Conservation (phyloP, 2,797 vertebrate species). For the Melopsittacus undulatus region DNA sequence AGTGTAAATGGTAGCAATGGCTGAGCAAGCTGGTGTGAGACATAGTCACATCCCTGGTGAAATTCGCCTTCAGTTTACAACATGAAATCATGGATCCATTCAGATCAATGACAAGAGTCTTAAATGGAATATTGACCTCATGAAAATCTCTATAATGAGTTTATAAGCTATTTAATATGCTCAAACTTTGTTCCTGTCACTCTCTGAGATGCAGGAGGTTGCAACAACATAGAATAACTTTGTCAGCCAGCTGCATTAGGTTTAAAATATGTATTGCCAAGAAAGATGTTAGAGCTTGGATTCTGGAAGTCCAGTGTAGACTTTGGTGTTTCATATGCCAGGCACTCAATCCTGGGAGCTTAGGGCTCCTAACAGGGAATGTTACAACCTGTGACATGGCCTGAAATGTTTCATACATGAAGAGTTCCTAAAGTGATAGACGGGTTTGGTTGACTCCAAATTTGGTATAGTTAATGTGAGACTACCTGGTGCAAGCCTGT, state of each 20-base stretch:
- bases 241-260: background rate
- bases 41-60: background rate
- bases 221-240: background rate
- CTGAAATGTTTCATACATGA: background rate
- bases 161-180: background rate
- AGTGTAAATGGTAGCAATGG: background rate
- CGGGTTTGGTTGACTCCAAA: background rate
- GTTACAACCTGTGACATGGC: background rate
- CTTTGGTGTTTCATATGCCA: background rate
- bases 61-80: background rate
- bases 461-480: background rate
- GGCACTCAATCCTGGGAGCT: background rate
- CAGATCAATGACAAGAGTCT: background rate
- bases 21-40: background rate
- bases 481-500: background rate
- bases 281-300: background rate
- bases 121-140: background rate
- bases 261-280: background rate
- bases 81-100: background rate
- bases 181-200: background rate
- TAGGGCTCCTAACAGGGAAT: rapidly evolving
- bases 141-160: background rate
- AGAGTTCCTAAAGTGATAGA: background rate
- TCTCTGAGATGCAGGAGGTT: background rate
- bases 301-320: background rate